Conservation (phyloP, 2,888 invertebrate genomes). For the Antheraea yamamai region DNA sequence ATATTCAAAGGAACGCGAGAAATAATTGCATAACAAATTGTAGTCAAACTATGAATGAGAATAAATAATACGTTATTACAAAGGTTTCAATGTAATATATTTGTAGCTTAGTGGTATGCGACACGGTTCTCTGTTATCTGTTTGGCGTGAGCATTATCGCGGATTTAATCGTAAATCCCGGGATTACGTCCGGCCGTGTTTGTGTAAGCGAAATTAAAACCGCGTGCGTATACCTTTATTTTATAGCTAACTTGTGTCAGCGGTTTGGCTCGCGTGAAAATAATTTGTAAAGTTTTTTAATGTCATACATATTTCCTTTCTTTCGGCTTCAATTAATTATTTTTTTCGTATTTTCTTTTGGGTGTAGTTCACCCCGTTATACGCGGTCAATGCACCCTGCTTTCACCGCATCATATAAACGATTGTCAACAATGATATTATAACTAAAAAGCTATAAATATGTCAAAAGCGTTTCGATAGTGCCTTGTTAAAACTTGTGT, state of each 20-base stretch:
- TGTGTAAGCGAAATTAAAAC: conserved; percentile 20
- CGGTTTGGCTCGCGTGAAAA: no score
- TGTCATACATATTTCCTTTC: no score
- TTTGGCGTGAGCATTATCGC: conserved; percentile 24
- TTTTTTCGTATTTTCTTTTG: no score
- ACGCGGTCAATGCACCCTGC: no score
- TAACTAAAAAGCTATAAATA: no score
- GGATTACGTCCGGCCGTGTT: conserved; percentile 25
- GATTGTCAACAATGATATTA: no score
- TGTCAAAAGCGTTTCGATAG: no score
- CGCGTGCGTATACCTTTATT: conserved; percentile 4
- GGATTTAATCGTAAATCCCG: conserved; percentile 27
- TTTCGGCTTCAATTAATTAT: no score
- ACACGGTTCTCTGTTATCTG: conserved; percentile 23
- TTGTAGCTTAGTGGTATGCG: conserved; percentile 17
- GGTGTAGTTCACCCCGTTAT: no score
- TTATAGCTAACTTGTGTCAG: background rate
- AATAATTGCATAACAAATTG: conserved; percentile 11
- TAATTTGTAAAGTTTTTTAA: no score
- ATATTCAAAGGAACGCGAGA: conserved; percentile 5
- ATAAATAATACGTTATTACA: conserved; percentile 1
- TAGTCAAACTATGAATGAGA: background rate
- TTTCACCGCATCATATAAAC: no score
- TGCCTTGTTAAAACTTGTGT: no score
- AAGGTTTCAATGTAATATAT: conserved; percentile 10